Percentiles rank a stretch among this genome's conserved stretches.
phyloP scores from a whole-genome alignment of 1,140 invertebrate genomes.

The Bathynomus jamesi region DNA sequence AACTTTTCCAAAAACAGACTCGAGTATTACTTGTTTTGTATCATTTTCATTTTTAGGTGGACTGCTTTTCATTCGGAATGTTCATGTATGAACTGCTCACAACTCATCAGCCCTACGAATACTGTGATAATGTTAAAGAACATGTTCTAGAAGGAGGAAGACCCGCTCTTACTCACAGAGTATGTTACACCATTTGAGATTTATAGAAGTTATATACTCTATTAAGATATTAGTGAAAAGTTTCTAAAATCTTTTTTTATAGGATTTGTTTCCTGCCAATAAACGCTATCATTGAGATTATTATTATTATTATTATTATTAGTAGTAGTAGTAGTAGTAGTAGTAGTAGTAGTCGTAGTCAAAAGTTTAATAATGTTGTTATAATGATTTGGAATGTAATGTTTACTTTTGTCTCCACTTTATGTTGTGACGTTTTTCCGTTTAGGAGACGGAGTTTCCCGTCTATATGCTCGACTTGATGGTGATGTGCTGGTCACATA shows the following conservation, averaged over 20 bases:
- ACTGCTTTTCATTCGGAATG: conserved; percentile 99
- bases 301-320: neutral
- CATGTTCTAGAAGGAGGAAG: conserved; percentile 88
- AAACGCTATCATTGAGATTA: neutral
- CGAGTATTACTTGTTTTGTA: neutral
- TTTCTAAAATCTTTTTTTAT: too few species aligned
- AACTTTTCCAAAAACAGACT: neutral
- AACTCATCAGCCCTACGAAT: conserved; percentile 86
- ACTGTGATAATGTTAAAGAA: conserved; percentile 91
- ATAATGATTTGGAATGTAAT: too few species aligned
- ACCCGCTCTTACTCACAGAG: conserved; percentile 73
- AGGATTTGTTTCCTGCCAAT: too few species aligned
- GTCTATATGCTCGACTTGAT: conserved; percentile 88
- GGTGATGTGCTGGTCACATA: conserved; percentile 89
- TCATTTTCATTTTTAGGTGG: conserved; percentile 61
- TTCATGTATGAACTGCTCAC: conserved; percentile 93
- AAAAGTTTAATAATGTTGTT: too few species aligned
- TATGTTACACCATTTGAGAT: conserved; percentile 53
- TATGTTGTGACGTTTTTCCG: too few species aligned
- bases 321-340: neutral
- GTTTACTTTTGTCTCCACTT: too few species aligned
- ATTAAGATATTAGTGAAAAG: too few species aligned
- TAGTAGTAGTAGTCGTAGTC: neutral
- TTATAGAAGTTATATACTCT: too few species aligned
- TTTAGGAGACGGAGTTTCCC: conserved; percentile 62